Evolutionary conservation across 2,888 invertebrate genomes (phyloP), one percentile per base, ranked within the genome.

Genomic region (Monopis laevigella): DNA sequence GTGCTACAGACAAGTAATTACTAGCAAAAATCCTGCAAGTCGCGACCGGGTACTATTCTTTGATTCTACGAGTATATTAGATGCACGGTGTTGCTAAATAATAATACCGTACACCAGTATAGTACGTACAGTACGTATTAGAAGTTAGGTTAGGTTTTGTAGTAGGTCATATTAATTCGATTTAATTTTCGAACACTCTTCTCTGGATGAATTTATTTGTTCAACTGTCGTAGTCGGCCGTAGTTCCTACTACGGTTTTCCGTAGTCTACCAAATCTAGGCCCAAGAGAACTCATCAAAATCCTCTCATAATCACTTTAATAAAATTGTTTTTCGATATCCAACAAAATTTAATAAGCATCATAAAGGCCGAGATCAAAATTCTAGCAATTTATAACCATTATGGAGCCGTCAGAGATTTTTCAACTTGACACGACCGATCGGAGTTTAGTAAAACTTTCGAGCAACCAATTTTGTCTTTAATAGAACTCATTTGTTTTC

Each of bases 401-500:
- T 53, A 54, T 39, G 12, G n/a, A 43, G 46, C 51, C 54, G 57
- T 48, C 51, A 49, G 41, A 57, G 52, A 67, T 68, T 68, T 68
- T 67, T 69, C 65, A 65, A 55, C 50, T 55, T 58, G 62, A 59
- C 60, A 56, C 54, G 45, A 46, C 52, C 51, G 42, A 47, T 51
- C 45, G 42, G 38, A 42, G 41, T 47, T 53, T 52, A 54, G 47
- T 46, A 30, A 51, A 68, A 71, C 56, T 65, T 70, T 65, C 52
- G 14, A 53, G 46, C 48, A 67, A 58, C 61, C 65, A 70, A 71
- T 71, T 69, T 65, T 57, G 62, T 58, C 56, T 60, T 63, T 71
- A 69, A 71, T 65, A 59, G 62, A 51, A 21, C 55, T 51, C 62
- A 71, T 69, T 69, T 69, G 65, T 68, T 67, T 54, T 51, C 56